phyloP scores from a whole-genome alignment of 1,140 invertebrate genomes.

The Lucilia cuprina region DNA sequence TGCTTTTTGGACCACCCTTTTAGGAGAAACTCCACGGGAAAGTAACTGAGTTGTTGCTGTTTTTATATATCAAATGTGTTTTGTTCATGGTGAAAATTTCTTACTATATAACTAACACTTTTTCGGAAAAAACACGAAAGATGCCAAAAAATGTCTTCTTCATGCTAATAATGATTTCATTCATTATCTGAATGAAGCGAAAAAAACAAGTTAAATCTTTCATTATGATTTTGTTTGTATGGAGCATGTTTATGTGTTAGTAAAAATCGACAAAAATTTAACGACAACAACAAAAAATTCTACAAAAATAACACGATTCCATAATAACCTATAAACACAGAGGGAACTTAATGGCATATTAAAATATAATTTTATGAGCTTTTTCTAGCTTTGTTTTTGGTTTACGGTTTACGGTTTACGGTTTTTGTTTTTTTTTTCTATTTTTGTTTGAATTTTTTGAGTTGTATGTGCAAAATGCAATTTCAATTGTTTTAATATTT shows the following conservation, averaged over 20 bases:
- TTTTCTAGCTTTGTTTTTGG: not conserved
- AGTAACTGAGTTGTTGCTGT: too few relatives aligned
- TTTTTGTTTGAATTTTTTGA: not conserved
- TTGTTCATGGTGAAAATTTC: too few relatives aligned
- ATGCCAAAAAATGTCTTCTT: too few relatives aligned
- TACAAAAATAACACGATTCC: not conserved
- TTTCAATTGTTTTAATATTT: not conserved
- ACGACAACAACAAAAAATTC: not conserved
- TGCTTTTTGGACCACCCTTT: too few relatives aligned
- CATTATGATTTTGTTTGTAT: too few relatives aligned
- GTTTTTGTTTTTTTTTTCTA: not conserved
- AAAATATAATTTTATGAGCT: conserved; percentile 4
- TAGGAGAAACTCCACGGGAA: too few relatives aligned
- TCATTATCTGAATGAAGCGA: too few relatives aligned
- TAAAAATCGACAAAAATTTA: not conserved
- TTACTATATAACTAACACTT: too few relatives aligned
- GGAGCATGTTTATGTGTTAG: not conserved
- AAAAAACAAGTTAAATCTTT: too few relatives aligned
- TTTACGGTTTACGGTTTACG: not conserved
- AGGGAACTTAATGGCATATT: not conserved
- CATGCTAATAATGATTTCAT: too few relatives aligned
- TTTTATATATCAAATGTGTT: too few relatives aligned
- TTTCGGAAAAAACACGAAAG: too few relatives aligned
- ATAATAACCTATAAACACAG: not conserved
- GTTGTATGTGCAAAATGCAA: not conserved